Percentiles rank a stretch among this genome's conserved stretches.
These are phyloP conservation scores for Syngnathus floridae DNA, from an alignment of 2,113 vertebrate genomes.

Conservation along the genomic window DNA sequence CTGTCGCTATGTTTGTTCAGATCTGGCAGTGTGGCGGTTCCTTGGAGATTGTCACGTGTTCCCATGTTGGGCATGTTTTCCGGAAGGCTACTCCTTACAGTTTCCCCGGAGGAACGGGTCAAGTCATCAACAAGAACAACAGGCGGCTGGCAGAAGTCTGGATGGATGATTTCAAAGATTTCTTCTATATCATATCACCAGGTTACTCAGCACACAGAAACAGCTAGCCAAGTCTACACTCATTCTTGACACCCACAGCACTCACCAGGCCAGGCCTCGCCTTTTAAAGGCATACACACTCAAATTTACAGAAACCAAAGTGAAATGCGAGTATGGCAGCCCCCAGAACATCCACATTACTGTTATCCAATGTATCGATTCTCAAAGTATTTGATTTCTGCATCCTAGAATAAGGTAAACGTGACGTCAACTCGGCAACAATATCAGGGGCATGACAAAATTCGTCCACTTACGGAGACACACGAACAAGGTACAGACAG, in stretches of 20 bases:
- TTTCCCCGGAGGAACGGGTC: conserved; percentile 95
- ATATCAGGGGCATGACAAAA: neutral
- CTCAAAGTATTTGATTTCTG: neutral
- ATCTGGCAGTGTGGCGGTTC: conserved; percentile 97
- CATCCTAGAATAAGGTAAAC: neutral
- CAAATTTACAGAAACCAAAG: neutral
- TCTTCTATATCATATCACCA: conserved; percentile 98
- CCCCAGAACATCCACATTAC: neutral
- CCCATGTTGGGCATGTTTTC: conserved; percentile 95
- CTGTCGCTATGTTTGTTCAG: conserved; percentile 55
- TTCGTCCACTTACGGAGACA: conserved; percentile 16
- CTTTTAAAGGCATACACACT: neutral
- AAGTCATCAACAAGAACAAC: conserved; percentile 99
- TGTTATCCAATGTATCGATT: neutral
- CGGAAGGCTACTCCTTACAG: conserved; percentile 96
- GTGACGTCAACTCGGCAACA: conserved; percentile 7
- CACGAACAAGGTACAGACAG: conserved; percentile 33
- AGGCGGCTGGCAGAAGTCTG: conserved; percentile 92
- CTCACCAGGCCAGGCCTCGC: neutral
- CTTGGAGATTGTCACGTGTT: conserved; percentile 93
- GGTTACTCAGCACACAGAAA: conserved; percentile 46
- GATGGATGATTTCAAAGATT: conserved; percentile 99
- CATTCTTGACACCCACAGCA: neutral
- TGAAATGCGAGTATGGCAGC: neutral
- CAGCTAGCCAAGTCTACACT: neutral